Base-by-base conservation (phyloP, 2,113 vertebrate species). In the Ovibos moschatus region DNA sequence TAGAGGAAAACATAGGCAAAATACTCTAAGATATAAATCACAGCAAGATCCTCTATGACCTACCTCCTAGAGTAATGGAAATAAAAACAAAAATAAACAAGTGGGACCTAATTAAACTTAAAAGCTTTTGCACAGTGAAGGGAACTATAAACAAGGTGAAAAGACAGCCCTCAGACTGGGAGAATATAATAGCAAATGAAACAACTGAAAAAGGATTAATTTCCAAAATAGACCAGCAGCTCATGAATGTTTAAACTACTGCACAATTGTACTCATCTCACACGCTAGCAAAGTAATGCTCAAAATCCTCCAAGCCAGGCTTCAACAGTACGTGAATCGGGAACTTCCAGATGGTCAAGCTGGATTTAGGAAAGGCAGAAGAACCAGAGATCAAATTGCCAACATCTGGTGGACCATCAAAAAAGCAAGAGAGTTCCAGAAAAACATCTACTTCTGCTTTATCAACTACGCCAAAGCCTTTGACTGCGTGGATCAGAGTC, bases 261-360 rank as follows among this genome's bases (percentile, higher is more conserved):
- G n/a, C n/a, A 36, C n/a, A 36, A 71, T 36, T 71, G n/a, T 10
- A 71, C 9, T 71, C 64, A 71, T 36, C 64, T 71, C 64, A 71
- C 64, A 71, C 1, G 0, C n/a, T 71, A 71, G 64, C 64, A 71
- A 71, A 71, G 64, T 71, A 71, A 71, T 36, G 17, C 5, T 71
- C 64, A 71, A 36, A 36, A 36, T 36, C n/a, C 64, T 71, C 64
- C 64, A 71, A 71, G 17, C n/a, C 64, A 71, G n/a, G 64, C 64
- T 71, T 71, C 64, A 71, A 36, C 4, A 36, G 64, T 71, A 71
- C 0, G 4, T 21, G 64, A 71, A 36, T 17, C 2, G 1, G n/a
- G 64, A 71, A 71, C n/a, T 71, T 71, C 64, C 64, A 71, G 64
- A 71, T 71, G n/a, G 36, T 71, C 64, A 71, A 71, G n/a, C 64